Percentiles rank a stretch among this genome's conserved stretches.
phyloP scores from a whole-genome alignment of 2,888 invertebrate genomes.

The Hyalella azteca region DNA sequence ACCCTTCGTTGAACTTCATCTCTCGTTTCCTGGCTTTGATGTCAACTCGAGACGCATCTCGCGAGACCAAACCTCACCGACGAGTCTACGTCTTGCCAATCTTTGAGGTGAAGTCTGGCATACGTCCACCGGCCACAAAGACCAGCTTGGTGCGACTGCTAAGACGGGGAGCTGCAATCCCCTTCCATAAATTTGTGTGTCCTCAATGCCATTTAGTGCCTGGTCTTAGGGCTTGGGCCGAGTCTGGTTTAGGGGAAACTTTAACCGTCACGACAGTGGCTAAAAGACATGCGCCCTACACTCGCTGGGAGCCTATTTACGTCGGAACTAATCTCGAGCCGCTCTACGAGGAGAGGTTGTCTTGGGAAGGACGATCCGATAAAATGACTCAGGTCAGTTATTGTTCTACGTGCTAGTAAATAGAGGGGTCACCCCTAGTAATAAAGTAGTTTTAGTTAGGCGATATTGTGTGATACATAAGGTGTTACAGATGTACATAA shows the following conservation, averaged over 20 bases:
- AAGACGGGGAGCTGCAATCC: slow-evolving; percentile 78
- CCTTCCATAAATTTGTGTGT: slow-evolving; percentile 89
- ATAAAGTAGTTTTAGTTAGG: too few species aligned
- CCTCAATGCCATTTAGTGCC: slow-evolving; percentile 77
- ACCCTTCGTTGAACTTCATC: slow-evolving; percentile 83
- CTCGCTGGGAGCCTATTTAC: slow-evolving; percentile 93
- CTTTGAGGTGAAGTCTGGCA: slow-evolving; percentile 74
- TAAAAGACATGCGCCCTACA: slow-evolving; percentile 78
- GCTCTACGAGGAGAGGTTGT: slow-evolving; percentile 83
- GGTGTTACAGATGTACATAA: not conserved
- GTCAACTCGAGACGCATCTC: slow-evolving; percentile 67
- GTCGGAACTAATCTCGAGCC: slow-evolving; percentile 78
- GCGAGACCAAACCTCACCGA: slow-evolving; percentile 65
- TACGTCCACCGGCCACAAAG: slow-evolving; percentile 67
- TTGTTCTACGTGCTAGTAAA: too few species aligned
- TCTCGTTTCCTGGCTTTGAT: slow-evolving; percentile 85
- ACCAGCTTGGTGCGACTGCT: slow-evolving; percentile 74
- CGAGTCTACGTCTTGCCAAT: slow-evolving; percentile 87
- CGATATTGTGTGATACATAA: not conserved
- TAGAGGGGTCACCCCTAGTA: too few species aligned
- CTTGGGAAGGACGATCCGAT: slow-evolving; percentile 94
- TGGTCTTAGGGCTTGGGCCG: slow-evolving; percentile 75
- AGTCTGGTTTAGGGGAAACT: slow-evolving; percentile 65
- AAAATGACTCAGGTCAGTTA: slow-evolving; percentile 88
- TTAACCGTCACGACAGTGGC: slow-evolving; percentile 84